Conservation (phyloP, 2,797 vertebrate species). For the Varecia variegata region DNA sequence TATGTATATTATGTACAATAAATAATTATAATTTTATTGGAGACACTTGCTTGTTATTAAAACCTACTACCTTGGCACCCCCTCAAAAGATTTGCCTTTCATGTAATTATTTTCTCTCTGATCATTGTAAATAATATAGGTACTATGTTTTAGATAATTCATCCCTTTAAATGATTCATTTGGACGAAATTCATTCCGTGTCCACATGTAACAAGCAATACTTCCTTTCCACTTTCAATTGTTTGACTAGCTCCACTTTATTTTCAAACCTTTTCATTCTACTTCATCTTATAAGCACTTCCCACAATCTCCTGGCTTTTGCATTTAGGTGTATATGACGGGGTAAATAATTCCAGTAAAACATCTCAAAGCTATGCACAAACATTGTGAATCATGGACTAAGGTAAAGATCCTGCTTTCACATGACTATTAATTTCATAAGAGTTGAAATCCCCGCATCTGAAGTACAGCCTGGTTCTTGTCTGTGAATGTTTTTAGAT, state of each 20-base stretch:
- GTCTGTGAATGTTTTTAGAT: background rate
- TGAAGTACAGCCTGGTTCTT: background rate
- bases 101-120: background rate
- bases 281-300: background rate
- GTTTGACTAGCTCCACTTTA: background rate
- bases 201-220: background rate
- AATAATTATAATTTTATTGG: background rate
- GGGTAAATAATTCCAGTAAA: background rate
- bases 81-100: background rate
- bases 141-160: background rate
- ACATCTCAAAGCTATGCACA: slow-evolving; percentile 21
- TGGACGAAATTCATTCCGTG: background rate
- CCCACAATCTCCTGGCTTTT: background rate
- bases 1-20: background rate
- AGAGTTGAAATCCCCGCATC: background rate
- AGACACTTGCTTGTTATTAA: background rate
- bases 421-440: background rate
- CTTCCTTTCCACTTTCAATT: background rate
- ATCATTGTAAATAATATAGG: background rate
- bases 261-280: background rate
- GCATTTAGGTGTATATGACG: background rate
- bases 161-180: background rate
- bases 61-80: background rate
- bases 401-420: background rate
- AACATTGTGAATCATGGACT: background rate